Conservation (phyloP, 2,797 vertebrate species). For the Cynodonichthys magdalenae region DNA sequence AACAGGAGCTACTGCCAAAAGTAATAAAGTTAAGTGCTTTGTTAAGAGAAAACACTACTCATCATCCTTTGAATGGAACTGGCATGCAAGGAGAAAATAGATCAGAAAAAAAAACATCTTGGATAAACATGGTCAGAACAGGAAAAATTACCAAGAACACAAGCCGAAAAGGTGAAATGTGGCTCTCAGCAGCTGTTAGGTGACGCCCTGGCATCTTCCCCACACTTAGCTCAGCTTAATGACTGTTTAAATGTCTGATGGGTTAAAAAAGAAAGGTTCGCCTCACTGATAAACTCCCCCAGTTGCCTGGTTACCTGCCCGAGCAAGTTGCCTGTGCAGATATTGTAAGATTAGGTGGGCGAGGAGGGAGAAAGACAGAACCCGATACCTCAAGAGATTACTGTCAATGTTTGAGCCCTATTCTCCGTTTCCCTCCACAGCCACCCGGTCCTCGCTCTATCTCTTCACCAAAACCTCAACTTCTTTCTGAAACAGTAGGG, state of each 20-base stretch:
- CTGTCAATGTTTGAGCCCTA: slow-evolving; percentile 56
- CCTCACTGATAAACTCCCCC: slow-evolving; percentile 59
- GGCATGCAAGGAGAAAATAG: slow-evolving; percentile 17
- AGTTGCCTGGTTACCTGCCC: slow-evolving; percentile 82
- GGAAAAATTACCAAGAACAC: slow-evolving; percentile 10
- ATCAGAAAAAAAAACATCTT: not conserved
- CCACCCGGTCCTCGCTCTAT: slow-evolving; percentile 20
- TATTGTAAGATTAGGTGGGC: slow-evolving; percentile 62
- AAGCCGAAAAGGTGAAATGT: slow-evolving; percentile 40
- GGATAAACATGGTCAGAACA: not conserved
- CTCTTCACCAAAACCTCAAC: slow-evolving; percentile 42
- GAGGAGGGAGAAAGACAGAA: slow-evolving; percentile 58
- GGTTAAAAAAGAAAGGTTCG: slow-evolving; percentile 54
- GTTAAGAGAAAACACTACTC: slow-evolving; percentile 55
- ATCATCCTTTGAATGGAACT: slow-evolving; percentile 37
- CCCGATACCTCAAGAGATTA: slow-evolving; percentile 67
- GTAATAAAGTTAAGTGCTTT: slow-evolving; percentile 72
- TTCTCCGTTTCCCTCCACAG: slow-evolving; percentile 18
- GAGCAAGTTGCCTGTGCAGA: slow-evolving; percentile 47
- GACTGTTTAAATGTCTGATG: slow-evolving; percentile 73
- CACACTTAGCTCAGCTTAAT: slow-evolving; percentile 68
- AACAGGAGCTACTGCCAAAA: slow-evolving; percentile 57
- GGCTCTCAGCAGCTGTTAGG: slow-evolving; percentile 47
- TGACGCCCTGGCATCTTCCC: slow-evolving; percentile 51
- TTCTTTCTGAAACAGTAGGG: slow-evolving; percentile 73